These are phyloP conservation scores for Zaprionus camerounensis DNA, from an alignment of 1,140 invertebrate genomes.

Conservation along the genomic window DNA sequence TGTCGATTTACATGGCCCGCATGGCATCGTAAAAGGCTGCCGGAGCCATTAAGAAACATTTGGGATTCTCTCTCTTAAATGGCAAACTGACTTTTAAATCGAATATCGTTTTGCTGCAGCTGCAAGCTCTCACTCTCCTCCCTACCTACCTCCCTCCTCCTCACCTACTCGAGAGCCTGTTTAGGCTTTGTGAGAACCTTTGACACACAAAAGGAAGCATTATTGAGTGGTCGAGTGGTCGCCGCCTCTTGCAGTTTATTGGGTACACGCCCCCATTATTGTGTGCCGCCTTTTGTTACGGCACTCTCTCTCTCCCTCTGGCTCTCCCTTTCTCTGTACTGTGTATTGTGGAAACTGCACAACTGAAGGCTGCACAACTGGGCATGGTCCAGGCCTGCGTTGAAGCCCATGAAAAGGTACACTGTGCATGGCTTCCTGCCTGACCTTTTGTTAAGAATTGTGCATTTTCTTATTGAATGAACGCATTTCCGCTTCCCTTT, in stretches of 20 bases:
- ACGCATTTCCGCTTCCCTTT: constrained; percentile 33
- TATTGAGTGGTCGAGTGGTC: constrained; percentile 68
- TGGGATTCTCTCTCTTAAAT: constrained; percentile 33
- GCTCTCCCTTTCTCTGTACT: constrained; percentile 8
- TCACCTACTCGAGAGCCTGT: constrained; percentile 19
- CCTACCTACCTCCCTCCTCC: not conserved
- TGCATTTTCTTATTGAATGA: constrained; percentile 38
- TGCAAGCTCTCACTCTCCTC: constrained; percentile 1
- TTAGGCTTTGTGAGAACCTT: constrained; percentile 66
- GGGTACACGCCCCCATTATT: constrained; percentile 68
- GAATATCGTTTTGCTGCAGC: constrained; percentile 30
- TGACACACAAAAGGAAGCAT: constrained; percentile 74
- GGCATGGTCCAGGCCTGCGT: constrained; percentile 4
- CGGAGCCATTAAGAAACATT: constrained; percentile 54
- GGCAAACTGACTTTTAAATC: constrained; percentile 53
- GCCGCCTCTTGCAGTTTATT: constrained; percentile 66
- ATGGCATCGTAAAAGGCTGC: constrained; percentile 2
- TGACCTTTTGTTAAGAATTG: constrained; percentile 27
- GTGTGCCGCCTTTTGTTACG: constrained; percentile 50
- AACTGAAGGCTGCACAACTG: not conserved
- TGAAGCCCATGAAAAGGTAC: constrained; percentile 6
- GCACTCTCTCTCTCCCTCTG: not conserved
- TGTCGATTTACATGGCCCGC: constrained; percentile 38
- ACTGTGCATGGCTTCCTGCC: constrained; percentile 17
- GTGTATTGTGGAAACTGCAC: constrained; percentile 8